Evolutionary conservation across 1,140 invertebrate genomes (phyloP).

Genomic region (Ips typographus): DNA sequence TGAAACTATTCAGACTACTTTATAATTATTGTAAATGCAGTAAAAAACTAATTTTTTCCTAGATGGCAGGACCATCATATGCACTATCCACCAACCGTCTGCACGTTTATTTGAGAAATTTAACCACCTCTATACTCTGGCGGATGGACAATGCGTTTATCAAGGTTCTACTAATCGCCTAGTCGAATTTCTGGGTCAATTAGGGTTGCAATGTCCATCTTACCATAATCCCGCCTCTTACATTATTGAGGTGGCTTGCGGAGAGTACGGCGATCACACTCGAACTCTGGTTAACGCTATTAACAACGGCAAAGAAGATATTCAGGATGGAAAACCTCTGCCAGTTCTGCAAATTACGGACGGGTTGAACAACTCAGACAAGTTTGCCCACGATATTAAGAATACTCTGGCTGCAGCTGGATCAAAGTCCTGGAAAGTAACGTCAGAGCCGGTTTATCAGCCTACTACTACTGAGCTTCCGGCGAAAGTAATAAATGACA

Average conservation of each 20-base stretch:
- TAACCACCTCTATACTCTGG: slow-evolving; percentile 90
- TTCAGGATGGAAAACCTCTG: slow-evolving; percentile 65
- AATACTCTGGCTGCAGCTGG: slow-evolving; percentile 59
- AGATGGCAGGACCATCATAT: slow-evolving; percentile 88
- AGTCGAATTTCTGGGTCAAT: slow-evolving; percentile 82
- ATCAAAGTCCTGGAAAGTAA: slow-evolving; percentile 55
- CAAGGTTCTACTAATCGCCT: slow-evolving; percentile 82
- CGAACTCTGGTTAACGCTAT: slow-evolving; percentile 76
- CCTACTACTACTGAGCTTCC: slow-evolving; percentile 40
- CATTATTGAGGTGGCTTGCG: slow-evolving; percentile 89
- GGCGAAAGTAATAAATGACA: slow-evolving; percentile 65
- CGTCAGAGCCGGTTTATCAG: slow-evolving; percentile 25
- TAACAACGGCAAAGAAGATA: slow-evolving; percentile 77
- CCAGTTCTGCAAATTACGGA: slow-evolving; percentile 60
- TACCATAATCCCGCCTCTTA: slow-evolving; percentile 98
- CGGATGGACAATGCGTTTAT: slow-evolving; percentile 93
- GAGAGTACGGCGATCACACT: slow-evolving; percentile 91
- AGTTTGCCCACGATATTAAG: slow-evolving; percentile 56
- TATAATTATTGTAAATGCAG: neutral
- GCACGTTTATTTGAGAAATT: slow-evolving; percentile 97
- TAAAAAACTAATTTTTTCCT: neutral
- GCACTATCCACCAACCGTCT: slow-evolving; percentile 97
- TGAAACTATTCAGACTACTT: no score
- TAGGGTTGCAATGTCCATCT: slow-evolving; percentile 84
- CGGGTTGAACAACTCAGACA: slow-evolving; percentile 64